Conservation (phyloP, 2,113 vertebrate species). For the Cyprinodon variegatus region DNA sequence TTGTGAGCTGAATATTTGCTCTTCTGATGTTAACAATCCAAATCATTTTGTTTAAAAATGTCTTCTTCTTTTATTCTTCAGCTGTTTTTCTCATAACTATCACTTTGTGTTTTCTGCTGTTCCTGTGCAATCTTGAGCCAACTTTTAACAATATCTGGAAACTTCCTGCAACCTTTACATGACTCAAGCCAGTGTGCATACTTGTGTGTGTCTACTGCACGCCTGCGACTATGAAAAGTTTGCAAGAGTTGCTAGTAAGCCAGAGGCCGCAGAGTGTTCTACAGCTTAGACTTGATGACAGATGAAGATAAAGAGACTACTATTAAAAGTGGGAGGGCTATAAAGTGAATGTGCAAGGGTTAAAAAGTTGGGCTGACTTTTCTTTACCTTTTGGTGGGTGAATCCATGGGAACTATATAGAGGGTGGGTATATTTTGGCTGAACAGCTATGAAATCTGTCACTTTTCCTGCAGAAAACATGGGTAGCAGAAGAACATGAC, state of each 20-base stretch:
- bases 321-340: conserved; percentile 67
- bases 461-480: conserved; percentile 27
- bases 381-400: conserved; percentile 33
- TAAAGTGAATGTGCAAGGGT: conserved; percentile 62
- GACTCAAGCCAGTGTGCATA: conserved; percentile 8
- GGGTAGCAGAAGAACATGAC: conserved; percentile 67
- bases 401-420: conserved; percentile 27
- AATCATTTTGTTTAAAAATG: conserved; percentile 50
- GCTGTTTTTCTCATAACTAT: conserved; percentile 38
- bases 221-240: conserved; percentile 39
- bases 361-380: conserved; percentile 53
- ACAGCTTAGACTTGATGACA: conserved; percentile 71
- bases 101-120: conserved; percentile 68
- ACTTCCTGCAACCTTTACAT: conserved; percentile 42
- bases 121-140: conserved; percentile 55
- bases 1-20: conserved; percentile 58
- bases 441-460: conserved; percentile 37
- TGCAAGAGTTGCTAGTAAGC: conserved; percentile 39
- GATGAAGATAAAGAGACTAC: conserved; percentile 79
- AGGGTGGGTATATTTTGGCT: conserved; percentile 32
- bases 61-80: conserved; percentile 40
- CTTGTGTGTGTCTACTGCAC: conserved; percentile 27
- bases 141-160: conserved; percentile 60
- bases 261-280: conserved; percentile 58
- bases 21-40: conserved; percentile 52